Percentiles rank a stretch among this genome's conserved stretches.
Conservation (phyloP, 2,113 vertebrate species). For the Crotalus helleri region DNA sequence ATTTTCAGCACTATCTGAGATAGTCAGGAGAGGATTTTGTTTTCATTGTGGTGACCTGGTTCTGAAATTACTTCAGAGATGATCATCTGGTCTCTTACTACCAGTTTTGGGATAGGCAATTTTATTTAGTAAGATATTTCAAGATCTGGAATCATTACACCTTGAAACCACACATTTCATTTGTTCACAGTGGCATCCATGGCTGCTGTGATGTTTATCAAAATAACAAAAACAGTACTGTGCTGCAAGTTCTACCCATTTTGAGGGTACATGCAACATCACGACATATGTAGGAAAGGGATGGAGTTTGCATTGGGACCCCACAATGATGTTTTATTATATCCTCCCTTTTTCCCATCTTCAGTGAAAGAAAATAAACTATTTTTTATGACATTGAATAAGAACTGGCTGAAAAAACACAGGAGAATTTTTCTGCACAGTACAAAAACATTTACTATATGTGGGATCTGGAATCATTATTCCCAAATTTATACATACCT, state of each 20-base stretch:
- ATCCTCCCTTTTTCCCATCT: neutral
- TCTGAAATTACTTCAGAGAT: neutral
- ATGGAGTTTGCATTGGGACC: neutral
- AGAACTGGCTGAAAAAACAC: neutral
- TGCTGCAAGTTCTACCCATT: neutral
- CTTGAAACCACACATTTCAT: neutral
- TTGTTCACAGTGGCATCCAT: neutral
- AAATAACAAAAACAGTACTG: neutral
- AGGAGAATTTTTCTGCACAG: neutral
- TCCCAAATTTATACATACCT: constrained; percentile 59
- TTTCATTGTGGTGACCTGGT: neutral
- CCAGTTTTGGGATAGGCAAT: neutral
- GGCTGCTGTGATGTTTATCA: neutral
- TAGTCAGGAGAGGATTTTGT: neutral
- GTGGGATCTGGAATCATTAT: neutral
- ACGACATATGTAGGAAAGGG: neutral
- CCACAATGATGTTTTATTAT: neutral
- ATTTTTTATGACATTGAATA: neutral
- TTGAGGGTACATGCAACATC: neutral
- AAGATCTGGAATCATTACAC: neutral
- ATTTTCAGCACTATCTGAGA: neutral
- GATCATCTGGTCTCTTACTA: neutral
- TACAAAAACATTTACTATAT: neutral
- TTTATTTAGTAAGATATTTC: neutral
- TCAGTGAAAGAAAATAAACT: neutral